A percentile compares a stretch with the other conserved stretches of the same genome.
These are phyloP conservation scores for Smutsia gigantea DNA, from an alignment of 2,797 vertebrate species.

Conservation along the genomic window DNA sequence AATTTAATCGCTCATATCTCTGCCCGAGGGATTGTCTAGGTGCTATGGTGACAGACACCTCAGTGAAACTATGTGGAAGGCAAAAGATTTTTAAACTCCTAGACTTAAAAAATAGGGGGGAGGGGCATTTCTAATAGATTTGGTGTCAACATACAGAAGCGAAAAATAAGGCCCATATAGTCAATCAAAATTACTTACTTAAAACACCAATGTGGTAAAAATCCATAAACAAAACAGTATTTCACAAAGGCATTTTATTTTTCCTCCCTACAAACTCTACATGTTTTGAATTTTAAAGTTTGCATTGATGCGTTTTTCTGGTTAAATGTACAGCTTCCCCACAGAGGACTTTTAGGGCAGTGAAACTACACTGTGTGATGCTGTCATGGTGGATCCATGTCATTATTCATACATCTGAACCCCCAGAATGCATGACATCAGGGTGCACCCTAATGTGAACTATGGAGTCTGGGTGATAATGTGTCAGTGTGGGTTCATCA, in stretches of 20 bases:
- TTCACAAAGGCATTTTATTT: background rate
- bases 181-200: constrained; percentile 26
- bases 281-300: background rate
- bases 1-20: constrained; percentile 73
- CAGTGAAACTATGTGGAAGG: constrained; percentile 72
- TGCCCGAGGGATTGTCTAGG: constrained; percentile 75
- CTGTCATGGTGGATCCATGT: background rate
- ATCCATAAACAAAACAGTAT: background rate
- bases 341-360: background rate
- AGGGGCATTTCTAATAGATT: constrained; percentile 27
- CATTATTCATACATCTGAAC: background rate
- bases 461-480: too few relatives aligned
- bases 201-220: background rate
- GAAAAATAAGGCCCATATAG: background rate
- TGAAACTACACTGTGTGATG: background rate
- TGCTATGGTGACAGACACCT: constrained; percentile 82
- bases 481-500: background rate
- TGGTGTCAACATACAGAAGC: constrained; percentile 1
- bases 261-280: background rate
- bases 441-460: background rate
- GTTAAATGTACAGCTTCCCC: background rate
- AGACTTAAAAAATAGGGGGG: background rate
- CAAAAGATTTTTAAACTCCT: constrained; percentile 67
- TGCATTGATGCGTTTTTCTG: background rate
- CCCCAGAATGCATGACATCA: background rate